Base-by-base conservation (phyloP, 2,113 vertebrate species). In the Formicarius rufipectus region DNA sequence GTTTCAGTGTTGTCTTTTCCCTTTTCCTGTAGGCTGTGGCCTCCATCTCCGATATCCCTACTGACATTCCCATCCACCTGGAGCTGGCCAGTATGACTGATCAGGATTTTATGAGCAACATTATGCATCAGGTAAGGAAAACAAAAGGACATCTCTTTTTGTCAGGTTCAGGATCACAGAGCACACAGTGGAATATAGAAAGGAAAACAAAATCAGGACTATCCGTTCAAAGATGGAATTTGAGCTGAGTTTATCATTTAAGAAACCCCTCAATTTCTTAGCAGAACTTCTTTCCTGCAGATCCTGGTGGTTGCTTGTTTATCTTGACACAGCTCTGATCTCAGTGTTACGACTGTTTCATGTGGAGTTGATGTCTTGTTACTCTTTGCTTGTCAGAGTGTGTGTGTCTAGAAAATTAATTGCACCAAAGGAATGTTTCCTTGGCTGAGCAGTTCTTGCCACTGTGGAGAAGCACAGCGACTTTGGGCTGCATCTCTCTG, bases 21-120 rank as follows among this genome's bases (percentile, higher is more conserved):
- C 11, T 90, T 66, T 84, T 39, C 40, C n/a, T 87, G 8, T 94
- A 99, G 99, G 98, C 99, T 6, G 98, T 99, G 55, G 91, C 95
- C 18, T 98, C 98, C 85, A 98, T 99, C 82, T 98, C 99, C 10
- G 98, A 99, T 73, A 98, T 99, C 64, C 98, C 97, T 27, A 98
- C 96, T 1, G 98, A 99, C 52, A 95, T 99, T 73, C 99, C 99
- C 52, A 96, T 99, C 80, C 99, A 99, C 94, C 97, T 99, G 88
- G 99, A 99, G 97, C 86, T 99, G 98, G 99, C 99, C 44, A 99
- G 99, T 89, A 99, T 99, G 99, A 99, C 99, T 0, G 99, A 99
- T 92, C 98, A 93, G 84, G 98, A 99, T 55, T 99, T 99, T 94
- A 99, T 99, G 99, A 98, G 98, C 97, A 98, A 97, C 96, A 99